A percentile compares a stretch with the other conserved stretches of the same genome.
These are phyloP conservation scores for Engraulis encrasicolus DNA, from an alignment of 2,113 vertebrate genomes.

Conservation along the genomic window DNA sequence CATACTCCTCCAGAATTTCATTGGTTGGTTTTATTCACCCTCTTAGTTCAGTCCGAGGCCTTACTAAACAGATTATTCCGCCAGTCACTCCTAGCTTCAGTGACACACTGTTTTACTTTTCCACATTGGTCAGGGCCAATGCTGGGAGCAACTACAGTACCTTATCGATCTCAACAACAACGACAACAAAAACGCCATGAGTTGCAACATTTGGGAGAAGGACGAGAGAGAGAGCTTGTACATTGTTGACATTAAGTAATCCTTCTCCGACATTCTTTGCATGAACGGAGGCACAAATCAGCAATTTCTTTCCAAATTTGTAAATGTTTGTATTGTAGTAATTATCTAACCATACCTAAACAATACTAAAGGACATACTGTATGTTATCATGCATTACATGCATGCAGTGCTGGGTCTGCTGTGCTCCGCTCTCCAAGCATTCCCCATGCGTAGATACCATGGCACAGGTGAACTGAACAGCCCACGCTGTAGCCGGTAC, in stretches of 20 bases:
- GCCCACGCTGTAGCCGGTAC: not conserved
- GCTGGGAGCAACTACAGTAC: slow-evolving; percentile 33
- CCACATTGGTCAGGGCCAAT: slow-evolving; percentile 52
- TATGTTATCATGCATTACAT: slow-evolving; percentile 71
- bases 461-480: slow-evolving; percentile 37
- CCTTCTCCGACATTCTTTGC: slow-evolving; percentile 67
- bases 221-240: slow-evolving; percentile 53
- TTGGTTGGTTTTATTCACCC: slow-evolving; percentile 45
- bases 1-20: slow-evolving; percentile 52
- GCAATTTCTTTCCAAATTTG: slow-evolving; percentile 64
- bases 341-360: slow-evolving; percentile 71
- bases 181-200: not conserved
- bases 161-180: slow-evolving; percentile 43
- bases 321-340: slow-evolving; percentile 79
- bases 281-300: slow-evolving; percentile 72
- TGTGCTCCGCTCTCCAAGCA: slow-evolving; percentile 57
- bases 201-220: slow-evolving; percentile 34
- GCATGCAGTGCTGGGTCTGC: slow-evolving; percentile 68
- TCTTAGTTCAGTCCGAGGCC: slow-evolving; percentile 68
- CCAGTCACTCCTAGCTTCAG: slow-evolving; percentile 53
- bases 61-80: slow-evolving; percentile 66
- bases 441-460: slow-evolving; percentile 65
- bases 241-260: slow-evolving; percentile 51
- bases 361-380: slow-evolving; percentile 63
- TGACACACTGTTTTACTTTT: slow-evolving; percentile 53